These are phyloP conservation scores for Poecilia gillii DNA, from an alignment of 2,797 vertebrate species.

Conservation along the genomic window DNA sequence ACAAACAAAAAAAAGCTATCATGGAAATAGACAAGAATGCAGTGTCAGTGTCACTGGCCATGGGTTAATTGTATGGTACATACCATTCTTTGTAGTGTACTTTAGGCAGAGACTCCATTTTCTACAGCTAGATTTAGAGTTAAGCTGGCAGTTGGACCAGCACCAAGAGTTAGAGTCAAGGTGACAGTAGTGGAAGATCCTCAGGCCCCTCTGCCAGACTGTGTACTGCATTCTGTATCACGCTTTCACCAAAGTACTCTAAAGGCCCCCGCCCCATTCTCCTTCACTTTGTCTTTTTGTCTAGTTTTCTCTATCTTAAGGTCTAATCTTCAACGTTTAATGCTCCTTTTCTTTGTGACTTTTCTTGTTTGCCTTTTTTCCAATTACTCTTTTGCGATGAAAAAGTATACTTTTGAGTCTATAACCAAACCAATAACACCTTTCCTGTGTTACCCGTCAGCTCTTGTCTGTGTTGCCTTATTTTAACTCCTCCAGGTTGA, in stretches of 20 bases:
- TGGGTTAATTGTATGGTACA: slow-evolving; percentile 17
- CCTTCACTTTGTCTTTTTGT: slow-evolving; percentile 57
- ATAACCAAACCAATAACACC: slow-evolving; percentile 21
- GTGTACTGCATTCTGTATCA: slow-evolving; percentile 67
- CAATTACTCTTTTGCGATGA: not conserved
- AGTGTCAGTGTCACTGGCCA: slow-evolving; percentile 13
- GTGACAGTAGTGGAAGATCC: slow-evolving; percentile 79
- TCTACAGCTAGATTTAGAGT: slow-evolving; percentile 71
- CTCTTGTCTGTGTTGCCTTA: slow-evolving; percentile 25
- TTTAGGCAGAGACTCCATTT: slow-evolving; percentile 59
- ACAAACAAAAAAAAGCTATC: slow-evolving; percentile 12
- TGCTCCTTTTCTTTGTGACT: slow-evolving; percentile 29
- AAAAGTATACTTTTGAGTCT: not conserved
- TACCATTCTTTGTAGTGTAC: slow-evolving; percentile 31
- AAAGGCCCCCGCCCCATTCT: slow-evolving; percentile 40
- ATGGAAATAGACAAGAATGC: slow-evolving; percentile 10
- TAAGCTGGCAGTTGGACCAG: slow-evolving; percentile 74
- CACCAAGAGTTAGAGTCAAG: slow-evolving; percentile 72
- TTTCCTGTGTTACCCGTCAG: slow-evolving; percentile 4
- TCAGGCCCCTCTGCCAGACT: slow-evolving; percentile 75
- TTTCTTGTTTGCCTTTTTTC: slow-evolving; percentile 32
- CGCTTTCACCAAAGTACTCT: slow-evolving; percentile 51
- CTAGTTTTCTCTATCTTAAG: slow-evolving; percentile 29
- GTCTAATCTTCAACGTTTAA: slow-evolving; percentile 39
- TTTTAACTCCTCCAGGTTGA: slow-evolving; percentile 49